Evolutionary conservation across 2,888 invertebrate species (phyloP), one percentile per base, ranked within the genome.

Genomic region (Cosmopolites sordidus): DNA sequence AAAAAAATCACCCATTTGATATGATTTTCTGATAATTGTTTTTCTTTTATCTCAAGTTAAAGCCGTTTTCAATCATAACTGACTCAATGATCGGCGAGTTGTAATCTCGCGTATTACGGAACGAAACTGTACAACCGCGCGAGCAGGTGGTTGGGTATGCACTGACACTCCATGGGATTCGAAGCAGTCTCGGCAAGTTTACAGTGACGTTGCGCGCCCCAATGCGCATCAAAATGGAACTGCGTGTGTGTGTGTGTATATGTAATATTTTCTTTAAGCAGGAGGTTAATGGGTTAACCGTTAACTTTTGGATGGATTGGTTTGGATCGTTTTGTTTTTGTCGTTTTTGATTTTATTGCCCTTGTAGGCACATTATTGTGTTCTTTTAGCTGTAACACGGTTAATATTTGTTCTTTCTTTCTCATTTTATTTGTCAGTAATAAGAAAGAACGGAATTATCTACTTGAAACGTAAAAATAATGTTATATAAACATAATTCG

Each of bases 161-260:
- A 56, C 56, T 56, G 56, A 49, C 43, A 56, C 49, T 52, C 48
- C 30, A 56, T 44, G 51, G 48, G 43, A 41, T 48, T 56, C 29
- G 42, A 52, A 56, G 52, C 40, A 44, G 49, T 44, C 56, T 51
- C 56, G 45, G 44, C 48, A 29, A 46, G 43, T 38, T 42, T 22
- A 27, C 48, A 49, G 48, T 22, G 49, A 39, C 48, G 52, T 60
- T 62, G 61, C 63, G 62, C 62, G 61, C 55, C 47, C 53, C 42
- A 59, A 30, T 62, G 61, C 62, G 56, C 33, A 33, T 12, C 12
- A 33, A 11, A n/a, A 33, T 33, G 33, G 11, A 12, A 11, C 33
- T 12, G 33, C 11, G n/a, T 51, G 52, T 47, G 47, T 51, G 48
- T 47, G 51, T 48, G 14, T 12, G 43, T 44, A 18, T 51, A 44